phyloP scores from a whole-genome alignment of 2,888 invertebrate genomes.

The Willowsia nigromaculata region DNA sequence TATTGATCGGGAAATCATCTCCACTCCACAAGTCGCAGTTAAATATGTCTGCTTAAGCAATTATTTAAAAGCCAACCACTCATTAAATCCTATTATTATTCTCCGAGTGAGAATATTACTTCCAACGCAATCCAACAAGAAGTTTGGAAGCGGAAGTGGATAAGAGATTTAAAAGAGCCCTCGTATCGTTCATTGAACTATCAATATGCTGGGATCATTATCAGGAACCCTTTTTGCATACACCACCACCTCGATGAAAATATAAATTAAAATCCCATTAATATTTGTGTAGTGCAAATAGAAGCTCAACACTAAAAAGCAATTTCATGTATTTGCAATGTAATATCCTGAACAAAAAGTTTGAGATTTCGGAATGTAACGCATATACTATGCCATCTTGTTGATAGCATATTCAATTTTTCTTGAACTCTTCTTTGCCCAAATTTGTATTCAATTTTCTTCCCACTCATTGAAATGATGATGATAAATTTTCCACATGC shows the following conservation, averaged over 20 bases:
- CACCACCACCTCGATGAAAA: background rate
- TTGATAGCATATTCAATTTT: slow-evolving; percentile 31
- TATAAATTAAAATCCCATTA: background rate
- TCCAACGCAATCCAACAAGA: too few species aligned
- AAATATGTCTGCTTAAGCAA: slow-evolving; percentile 38
- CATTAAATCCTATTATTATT: slow-evolving; percentile 31
- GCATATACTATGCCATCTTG: background rate
- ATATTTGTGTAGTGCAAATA: background rate
- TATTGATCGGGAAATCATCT: background rate
- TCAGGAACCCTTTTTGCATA: background rate
- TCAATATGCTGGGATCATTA: slow-evolving; percentile 2
- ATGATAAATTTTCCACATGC: too few species aligned
- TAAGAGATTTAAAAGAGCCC: slow-evolving; percentile 4
- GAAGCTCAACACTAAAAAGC: slow-evolving; percentile 3
- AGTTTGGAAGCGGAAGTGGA: background rate
- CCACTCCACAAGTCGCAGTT: background rate
- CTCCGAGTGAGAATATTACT: too few species aligned
- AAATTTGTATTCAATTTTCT: background rate
- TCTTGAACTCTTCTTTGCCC: background rate
- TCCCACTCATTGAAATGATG: too few species aligned
- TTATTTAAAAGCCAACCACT: slow-evolving; percentile 43
- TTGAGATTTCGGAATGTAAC: slow-evolving; percentile 37
- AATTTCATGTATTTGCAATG: slow-evolving; percentile 28
- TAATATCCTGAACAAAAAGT: background rate
- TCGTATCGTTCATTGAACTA: slow-evolving; percentile 15